phyloP scores from a whole-genome alignment of 2,113 vertebrate species.

The Dinomys branickii region DNA sequence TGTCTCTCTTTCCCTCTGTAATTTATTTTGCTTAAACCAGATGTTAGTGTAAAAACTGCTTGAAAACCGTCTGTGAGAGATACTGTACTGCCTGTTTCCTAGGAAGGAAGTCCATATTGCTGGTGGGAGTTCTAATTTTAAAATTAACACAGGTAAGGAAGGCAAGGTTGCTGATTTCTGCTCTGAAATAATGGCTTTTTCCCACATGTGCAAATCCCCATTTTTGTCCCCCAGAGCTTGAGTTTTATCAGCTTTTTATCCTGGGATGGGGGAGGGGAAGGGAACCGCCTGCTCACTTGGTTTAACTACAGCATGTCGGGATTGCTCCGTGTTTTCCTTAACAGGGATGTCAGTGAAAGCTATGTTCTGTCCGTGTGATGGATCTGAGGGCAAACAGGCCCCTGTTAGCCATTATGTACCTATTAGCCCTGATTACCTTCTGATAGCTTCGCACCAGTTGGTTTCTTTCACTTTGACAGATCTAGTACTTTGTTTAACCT shows the following conservation, averaged over 20 bases:
- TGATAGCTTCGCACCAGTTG: constrained; percentile 95
- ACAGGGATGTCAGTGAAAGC: constrained; percentile 88
- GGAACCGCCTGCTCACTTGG: constrained; percentile 39
- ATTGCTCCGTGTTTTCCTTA: constrained; percentile 83
- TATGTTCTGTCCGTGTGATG: constrained; percentile 93
- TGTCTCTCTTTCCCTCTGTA: not conserved
- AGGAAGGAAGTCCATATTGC: not conserved
- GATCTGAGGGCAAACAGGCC: constrained; percentile 93
- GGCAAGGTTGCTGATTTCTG: not conserved
- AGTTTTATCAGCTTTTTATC: constrained; percentile 25
- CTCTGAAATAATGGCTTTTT: not conserved
- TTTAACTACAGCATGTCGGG: constrained; percentile 66
- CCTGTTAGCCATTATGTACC: constrained; percentile 98
- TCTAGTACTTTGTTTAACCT: constrained; percentile 97
- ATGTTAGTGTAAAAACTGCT: not conserved
- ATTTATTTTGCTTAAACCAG: constrained; percentile 52
- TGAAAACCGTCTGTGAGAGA: not conserved
- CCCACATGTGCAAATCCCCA: not conserved
- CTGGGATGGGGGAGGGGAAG: not conserved
- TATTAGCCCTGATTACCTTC: constrained; percentile 99
- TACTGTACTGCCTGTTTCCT: not conserved
- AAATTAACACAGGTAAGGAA: not conserved
- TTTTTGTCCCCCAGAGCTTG: not conserved
- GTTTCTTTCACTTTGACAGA: constrained; percentile 98
- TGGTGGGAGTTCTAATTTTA: not conserved